A percentile compares a stretch with the other conserved stretches of the same genome.
phyloP scores from a whole-genome alignment of 2,113 vertebrate genomes.

The Forbesichthys agassizii region DNA sequence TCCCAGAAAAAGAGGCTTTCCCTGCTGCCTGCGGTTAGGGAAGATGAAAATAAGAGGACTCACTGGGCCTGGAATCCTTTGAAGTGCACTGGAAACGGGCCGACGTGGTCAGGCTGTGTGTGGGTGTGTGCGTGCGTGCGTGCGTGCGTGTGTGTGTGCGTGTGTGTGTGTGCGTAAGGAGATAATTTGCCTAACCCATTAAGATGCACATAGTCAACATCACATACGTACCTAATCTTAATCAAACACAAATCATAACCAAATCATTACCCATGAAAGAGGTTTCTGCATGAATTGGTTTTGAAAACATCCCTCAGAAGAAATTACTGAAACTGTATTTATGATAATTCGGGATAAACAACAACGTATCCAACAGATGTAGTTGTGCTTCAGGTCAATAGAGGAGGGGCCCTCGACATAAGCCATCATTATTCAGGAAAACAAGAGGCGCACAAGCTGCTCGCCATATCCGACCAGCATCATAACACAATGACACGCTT shows the following conservation, averaged over 20 bases:
- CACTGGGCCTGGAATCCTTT: constrained; percentile 37
- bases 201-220: not conserved
- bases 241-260: not conserved
- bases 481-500: constrained; percentile 69
- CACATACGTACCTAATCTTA: constrained; percentile 13
- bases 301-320: not conserved
- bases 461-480: constrained; percentile 41
- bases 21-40: constrained; percentile 19
- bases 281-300: constrained; percentile 13
- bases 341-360: not conserved
- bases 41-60: constrained; percentile 35
- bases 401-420: not conserved
- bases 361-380: not conserved
- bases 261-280: constrained; percentile 30
- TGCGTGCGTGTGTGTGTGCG: too few relatives aligned
- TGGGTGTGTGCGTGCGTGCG: too few relatives aligned
- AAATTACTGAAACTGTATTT: not conserved
- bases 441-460: constrained; percentile 14
- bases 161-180: too few relatives aligned
- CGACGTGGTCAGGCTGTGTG: constrained; percentile 1
- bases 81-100: constrained; percentile 41
- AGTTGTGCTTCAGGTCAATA: too few relatives aligned
- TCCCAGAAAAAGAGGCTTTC: constrained; percentile 16
- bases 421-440: constrained; percentile 24
- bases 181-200: too few relatives aligned